These are phyloP conservation scores for Temnothorax ravouxi DNA, from an alignment of 2,888 invertebrate genomes.

Conservation along the genomic window DNA sequence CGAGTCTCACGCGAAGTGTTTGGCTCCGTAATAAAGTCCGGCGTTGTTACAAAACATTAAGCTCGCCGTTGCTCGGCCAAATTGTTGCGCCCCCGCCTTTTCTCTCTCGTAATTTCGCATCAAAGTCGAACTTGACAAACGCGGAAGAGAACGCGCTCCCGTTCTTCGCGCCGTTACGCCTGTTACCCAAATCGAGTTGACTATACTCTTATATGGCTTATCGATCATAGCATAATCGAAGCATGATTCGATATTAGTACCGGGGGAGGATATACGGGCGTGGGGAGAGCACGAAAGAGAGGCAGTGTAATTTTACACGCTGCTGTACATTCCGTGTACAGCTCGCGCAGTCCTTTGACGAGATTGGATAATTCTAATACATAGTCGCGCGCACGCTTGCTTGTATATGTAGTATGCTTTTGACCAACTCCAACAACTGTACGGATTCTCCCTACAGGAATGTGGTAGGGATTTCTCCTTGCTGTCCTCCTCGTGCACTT, in stretches of 20 bases:
- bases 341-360: slow-evolving; percentile 66
- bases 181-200: neutral
- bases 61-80: slow-evolving; percentile 45
- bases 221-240: slow-evolving; percentile 26
- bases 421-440: slow-evolving; percentile 77
- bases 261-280: neutral
- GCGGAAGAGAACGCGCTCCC: neutral
- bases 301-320: slow-evolving; percentile 68
- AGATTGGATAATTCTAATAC: slow-evolving; percentile 82
- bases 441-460: slow-evolving; percentile 65
- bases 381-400: slow-evolving; percentile 71
- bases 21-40: slow-evolving; percentile 52
- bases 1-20: slow-evolving; percentile 56
- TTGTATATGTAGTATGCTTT: slow-evolving; percentile 76
- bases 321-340: slow-evolving; percentile 74
- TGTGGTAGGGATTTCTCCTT: slow-evolving; percentile 66
- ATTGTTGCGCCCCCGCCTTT: slow-evolving; percentile 44
- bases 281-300: neutral
- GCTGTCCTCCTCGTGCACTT: slow-evolving; percentile 34
- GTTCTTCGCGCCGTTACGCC: neutral
- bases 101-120: slow-evolving; percentile 29
- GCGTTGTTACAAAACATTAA: slow-evolving; percentile 53
- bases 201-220: neutral
- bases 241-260: slow-evolving; percentile 19
- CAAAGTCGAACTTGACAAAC: slow-evolving; percentile 3